phyloP scores from a whole-genome alignment of 1,140 invertebrate genomes.

The Acromyrmex heyeri region DNA sequence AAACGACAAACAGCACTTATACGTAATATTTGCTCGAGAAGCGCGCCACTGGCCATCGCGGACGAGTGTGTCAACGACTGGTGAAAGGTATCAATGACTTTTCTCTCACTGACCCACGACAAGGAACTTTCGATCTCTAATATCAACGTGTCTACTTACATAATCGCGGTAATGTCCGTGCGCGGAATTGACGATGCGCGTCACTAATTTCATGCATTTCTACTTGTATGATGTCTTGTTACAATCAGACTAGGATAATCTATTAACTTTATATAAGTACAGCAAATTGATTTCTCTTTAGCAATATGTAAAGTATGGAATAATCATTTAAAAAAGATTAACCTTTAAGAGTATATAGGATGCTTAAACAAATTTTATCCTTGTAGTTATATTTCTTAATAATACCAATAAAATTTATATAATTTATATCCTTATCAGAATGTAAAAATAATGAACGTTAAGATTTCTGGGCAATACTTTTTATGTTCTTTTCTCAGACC shows the following conservation, averaged over 20 bases:
- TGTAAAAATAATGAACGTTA: too few relatives aligned
- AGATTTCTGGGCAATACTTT: too few relatives aligned
- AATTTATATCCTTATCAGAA: too few relatives aligned
- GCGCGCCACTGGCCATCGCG: conserved; percentile 29
- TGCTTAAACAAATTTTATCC: too few relatives aligned
- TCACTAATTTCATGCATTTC: conserved; percentile 19
- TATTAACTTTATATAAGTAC: background rate
- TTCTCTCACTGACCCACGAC: conserved; percentile 71
- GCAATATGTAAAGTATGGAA: background rate
- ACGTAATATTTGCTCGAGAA: conserved; percentile 49
- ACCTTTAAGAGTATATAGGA: too few relatives aligned
- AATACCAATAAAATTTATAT: too few relatives aligned
- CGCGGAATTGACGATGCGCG: conserved; percentile 28
- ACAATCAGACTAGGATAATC: background rate
- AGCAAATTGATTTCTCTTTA: background rate
- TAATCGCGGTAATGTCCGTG: conserved; percentile 53
- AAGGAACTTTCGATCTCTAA: conserved; percentile 73
- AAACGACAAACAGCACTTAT: conserved; percentile 25
- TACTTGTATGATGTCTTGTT: background rate
- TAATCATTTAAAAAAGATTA: background rate
- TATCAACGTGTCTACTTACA: conserved; percentile 55
- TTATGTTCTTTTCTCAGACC: too few relatives aligned
- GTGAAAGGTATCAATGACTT: conserved; percentile 77
- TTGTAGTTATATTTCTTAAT: too few relatives aligned
- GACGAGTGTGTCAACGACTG: conserved; percentile 69